Base-by-base conservation (phyloP, 1,140 invertebrate genomes). In the Cyclina sinensis region DNA sequence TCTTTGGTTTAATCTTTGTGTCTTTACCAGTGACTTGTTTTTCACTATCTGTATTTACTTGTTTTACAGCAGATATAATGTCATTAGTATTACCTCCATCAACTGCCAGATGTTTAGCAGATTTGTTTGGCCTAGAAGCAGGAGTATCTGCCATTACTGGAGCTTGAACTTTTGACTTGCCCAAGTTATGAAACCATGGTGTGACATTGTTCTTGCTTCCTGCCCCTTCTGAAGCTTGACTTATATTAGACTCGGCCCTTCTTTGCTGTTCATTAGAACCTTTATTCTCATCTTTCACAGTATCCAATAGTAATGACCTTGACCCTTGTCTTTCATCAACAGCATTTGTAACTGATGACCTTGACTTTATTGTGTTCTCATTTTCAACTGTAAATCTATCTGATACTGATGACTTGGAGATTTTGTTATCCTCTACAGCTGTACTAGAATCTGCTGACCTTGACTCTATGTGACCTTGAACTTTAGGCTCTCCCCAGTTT, bases 111-210 rank as follows among this genome's bases (percentile, higher is more conserved):
- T 1, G 1, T 62, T 9, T 27, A 62, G 57, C 5, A 43, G 43
- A 43, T 7, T 43, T 14, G 1, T 24, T 62, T 3, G 24, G 57
- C 14, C 24, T 62, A 4, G 24, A 62, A 24, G 18, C 57, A 62
- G 57, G 21, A 62, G 57, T 4, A 21, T 27, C 7, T 27, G 24
- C 4, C 57, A 27, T 1, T 27, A 27, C 57, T 62, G 21, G 24
- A 4, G 18, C 1, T 7, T 24, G 57, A 27, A 9, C 57, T 14
- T 62, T 4, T n/a, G 57, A 27, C 57, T 62, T 62, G 21, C 57
- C 57, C 18, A 62, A 1, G 7, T 70, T 70, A 70, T 70, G 32
- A 70, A 39, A 70, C 65, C 65, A 70, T 18, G 65, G 65, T 2
- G 65, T 70, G 5, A 27, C 32, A 37, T 37, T 37, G 1, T 62